Base-by-base conservation (phyloP, 2,797 vertebrate species). In the Pseudochaenichthys georgianus region DNA sequence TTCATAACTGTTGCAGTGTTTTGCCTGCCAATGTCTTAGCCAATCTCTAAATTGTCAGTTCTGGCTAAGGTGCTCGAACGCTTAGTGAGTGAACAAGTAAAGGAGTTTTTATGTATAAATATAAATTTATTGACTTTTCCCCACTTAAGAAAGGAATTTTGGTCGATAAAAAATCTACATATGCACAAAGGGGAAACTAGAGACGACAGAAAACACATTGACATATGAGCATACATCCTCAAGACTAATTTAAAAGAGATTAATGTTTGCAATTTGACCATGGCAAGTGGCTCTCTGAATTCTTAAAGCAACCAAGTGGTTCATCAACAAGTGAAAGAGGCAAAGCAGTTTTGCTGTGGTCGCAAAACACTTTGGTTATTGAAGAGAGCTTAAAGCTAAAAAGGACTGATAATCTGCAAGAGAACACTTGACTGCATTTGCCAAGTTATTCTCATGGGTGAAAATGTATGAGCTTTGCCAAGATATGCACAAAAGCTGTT, bases 401-500 rank as follows among this genome's bases (percentile, higher is more conserved):
- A 78, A 69, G 67, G 7, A 64, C 8, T 3, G 64, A 82, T 81
- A 75, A 80, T 85, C 78, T 80, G 60, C 63, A 61, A 70, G 47
- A 77, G 73, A 80, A 83, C 75, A 75, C 70, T 78, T 74, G 65
- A 73, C 61, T 64, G 63, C 54, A 55, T 76, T 57, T 66, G 65
- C 47, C 1, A 38, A 87, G 59, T 78, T 77, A 75, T 77, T 79
- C 77, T 81, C 70, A 77, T 61, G 68, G 66, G 73, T 3, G 7
- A 19, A 59, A 73, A 70, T 63, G 54, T 45, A 16, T 0, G 17
- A 74, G 51, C 64, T 53, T 31, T 80, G 77, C 80, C 75, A 82
- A 13, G 78, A 75, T 74, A 67, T 75, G 45, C 77, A 87, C 77
- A 78, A 74, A 82, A 78, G 53, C 70, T 69, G 73, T 48, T 71